These are phyloP conservation scores for Ochropleura leucogaster DNA, from an alignment of 2,888 invertebrate species.

Conservation along the genomic window DNA sequence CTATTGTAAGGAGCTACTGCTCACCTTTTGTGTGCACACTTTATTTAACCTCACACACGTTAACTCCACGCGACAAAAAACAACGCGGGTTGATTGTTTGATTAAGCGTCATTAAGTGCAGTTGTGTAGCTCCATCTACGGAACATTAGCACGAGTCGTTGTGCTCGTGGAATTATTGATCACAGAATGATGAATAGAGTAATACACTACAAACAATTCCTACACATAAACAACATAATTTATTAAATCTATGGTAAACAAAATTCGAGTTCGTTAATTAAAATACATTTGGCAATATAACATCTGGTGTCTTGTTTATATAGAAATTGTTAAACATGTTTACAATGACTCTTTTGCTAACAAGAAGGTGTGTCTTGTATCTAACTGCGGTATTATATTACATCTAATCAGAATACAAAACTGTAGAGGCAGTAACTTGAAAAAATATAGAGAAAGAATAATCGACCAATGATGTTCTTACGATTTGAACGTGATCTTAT, in stretches of 20 bases:
- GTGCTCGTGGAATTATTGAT: not conserved
- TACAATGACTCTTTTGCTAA: not conserved
- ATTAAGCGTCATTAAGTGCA: slow-evolving; percentile 15
- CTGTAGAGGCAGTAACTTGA: too few relatives aligned
- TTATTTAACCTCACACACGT: slow-evolving; percentile 25
- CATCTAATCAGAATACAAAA: not conserved
- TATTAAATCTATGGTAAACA: not conserved
- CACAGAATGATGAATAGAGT: not conserved
- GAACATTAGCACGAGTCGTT: slow-evolving; percentile 2
- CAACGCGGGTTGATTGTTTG: slow-evolving; percentile 37
- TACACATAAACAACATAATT: not conserved
- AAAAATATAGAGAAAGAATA: not conserved
- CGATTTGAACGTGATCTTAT: not conserved
- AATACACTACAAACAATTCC: not conserved
- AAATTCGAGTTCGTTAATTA: slow-evolving; percentile 1
- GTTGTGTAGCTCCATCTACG: slow-evolving; percentile 9
- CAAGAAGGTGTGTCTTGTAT: not conserved
- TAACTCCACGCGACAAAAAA: slow-evolving; percentile 11
- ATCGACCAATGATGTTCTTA: not conserved
- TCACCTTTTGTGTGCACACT: slow-evolving; percentile 44
- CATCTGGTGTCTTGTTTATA: not conserved
- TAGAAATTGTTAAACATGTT: slow-evolving; percentile 6
- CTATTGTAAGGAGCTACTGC: slow-evolving; percentile 32
- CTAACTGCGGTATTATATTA: not conserved
- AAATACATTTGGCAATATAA: slow-evolving; percentile 2